Conservation (phyloP, 2,888 invertebrate genomes). For the Lacanobia wlatinum region DNA sequence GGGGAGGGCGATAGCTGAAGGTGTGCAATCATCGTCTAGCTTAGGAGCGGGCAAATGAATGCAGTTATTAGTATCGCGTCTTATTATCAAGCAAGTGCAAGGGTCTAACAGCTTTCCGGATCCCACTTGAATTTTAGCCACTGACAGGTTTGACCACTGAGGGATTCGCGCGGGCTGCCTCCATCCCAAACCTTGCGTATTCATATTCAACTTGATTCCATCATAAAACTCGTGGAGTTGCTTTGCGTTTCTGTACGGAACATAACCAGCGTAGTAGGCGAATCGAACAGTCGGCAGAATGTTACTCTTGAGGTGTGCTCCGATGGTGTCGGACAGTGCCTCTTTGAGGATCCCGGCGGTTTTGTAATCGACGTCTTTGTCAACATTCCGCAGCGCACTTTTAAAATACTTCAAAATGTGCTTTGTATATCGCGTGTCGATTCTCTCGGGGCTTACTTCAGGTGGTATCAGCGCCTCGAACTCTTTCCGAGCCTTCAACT, state of each 20-base stretch:
- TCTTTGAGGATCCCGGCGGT: slow-evolving; percentile 75
- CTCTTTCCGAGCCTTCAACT: slow-evolving; percentile 79
- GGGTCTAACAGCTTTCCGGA: slow-evolving; percentile 77
- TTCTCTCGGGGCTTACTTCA: slow-evolving; percentile 74
- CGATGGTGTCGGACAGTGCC: slow-evolving; percentile 82
- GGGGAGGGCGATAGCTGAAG: slow-evolving; percentile 82
- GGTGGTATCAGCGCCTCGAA: slow-evolving; percentile 80
- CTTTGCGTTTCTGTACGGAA: slow-evolving; percentile 79
- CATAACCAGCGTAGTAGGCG: slow-evolving; percentile 86
- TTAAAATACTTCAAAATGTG: slow-evolving; percentile 78
- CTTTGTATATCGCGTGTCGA: slow-evolving; percentile 77
- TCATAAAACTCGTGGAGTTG: slow-evolving; percentile 80
- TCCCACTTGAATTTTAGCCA: slow-evolving; percentile 81
- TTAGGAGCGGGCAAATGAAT: slow-evolving; percentile 82
- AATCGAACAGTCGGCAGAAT: slow-evolving; percentile 83
- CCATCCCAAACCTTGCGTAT: slow-evolving; percentile 86
- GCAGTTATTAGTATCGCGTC: slow-evolving; percentile 81
- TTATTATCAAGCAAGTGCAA: slow-evolving; percentile 77
- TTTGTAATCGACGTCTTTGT: slow-evolving; percentile 67
- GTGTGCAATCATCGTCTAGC: slow-evolving; percentile 77
- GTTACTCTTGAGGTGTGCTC: slow-evolving; percentile 82
- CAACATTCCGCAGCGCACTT: slow-evolving; percentile 71
- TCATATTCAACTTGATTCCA: slow-evolving; percentile 76
- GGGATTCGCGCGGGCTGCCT: slow-evolving; percentile 73
- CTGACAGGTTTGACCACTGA: slow-evolving; percentile 81